phyloP scores from a whole-genome alignment of 2,797 vertebrate genomes.

The Sternotherus odoratus region DNA sequence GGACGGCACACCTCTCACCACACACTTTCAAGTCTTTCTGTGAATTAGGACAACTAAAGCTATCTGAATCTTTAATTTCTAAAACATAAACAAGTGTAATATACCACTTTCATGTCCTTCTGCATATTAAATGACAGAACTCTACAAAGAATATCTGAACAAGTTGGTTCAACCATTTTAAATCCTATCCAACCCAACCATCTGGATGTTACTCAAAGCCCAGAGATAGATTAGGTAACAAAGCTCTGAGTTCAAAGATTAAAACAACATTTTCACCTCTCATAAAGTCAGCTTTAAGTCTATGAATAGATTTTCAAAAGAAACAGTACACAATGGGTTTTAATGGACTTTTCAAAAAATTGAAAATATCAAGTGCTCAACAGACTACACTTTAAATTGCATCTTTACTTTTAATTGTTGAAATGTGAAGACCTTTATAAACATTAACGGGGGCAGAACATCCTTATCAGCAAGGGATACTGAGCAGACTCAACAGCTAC shows the following conservation, averaged over 20 bases:
- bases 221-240: neutral
- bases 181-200: neutral
- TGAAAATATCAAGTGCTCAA: neutral
- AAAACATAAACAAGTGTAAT: no score
- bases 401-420: neutral
- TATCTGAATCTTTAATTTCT: no score
- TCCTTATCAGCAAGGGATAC: neutral
- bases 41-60: no score
- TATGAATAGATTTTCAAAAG: fast-evolving
- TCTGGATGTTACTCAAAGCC: neutral
- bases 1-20: no score
- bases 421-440: neutral
- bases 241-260: neutral
- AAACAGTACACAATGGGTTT: neutral
- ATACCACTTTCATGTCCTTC: neutral
- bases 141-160: neutral
- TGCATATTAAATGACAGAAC: neutral
- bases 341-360: neutral
- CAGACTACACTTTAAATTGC: neutral
- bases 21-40: no score
- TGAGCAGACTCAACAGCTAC: neutral
- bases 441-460: neutral
- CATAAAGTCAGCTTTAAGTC: neutral
- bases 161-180: neutral
- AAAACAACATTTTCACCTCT: neutral